A percentile compares a stretch with the other conserved stretches of the same genome.
phyloP scores from a whole-genome alignment of 2,797 vertebrate genomes.

The Sebastes cheni region DNA sequence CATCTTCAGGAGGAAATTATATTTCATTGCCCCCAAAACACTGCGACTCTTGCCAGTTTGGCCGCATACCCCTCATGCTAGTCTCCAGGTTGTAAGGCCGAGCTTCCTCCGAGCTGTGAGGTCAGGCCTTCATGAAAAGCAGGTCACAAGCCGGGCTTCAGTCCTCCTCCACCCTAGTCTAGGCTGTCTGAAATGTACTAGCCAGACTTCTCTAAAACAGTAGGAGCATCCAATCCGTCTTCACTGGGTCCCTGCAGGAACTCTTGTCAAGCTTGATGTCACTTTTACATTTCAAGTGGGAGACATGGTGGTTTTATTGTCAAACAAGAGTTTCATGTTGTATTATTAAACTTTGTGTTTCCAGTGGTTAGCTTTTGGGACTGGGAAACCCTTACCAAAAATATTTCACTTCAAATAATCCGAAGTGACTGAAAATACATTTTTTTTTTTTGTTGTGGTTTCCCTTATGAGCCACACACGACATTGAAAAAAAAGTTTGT shows the following conservation, averaged over 20 bases:
- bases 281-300: conserved; percentile 27
- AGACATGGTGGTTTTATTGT: conserved; percentile 49
- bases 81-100: conserved; percentile 41
- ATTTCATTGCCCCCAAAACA: conserved; percentile 84
- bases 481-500: conserved; percentile 64
- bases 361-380: conserved; percentile 26
- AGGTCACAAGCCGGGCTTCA: conserved; percentile 13
- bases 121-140: conserved; percentile 38
- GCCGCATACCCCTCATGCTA: conserved; percentile 38
- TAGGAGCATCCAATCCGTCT: conserved; percentile 41
- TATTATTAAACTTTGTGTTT: conserved; percentile 60
- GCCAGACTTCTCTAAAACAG: conserved; percentile 31
- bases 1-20: conserved; percentile 83
- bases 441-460: conserved; percentile 66
- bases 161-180: neutral
- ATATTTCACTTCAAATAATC: conserved; percentile 68
- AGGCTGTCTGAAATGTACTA: conserved; percentile 36
- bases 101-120: conserved; percentile 45
- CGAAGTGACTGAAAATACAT: conserved; percentile 49
- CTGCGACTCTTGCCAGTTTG: conserved; percentile 68
- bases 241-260: conserved; percentile 22
- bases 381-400: conserved; percentile 56
- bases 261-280: conserved; percentile 26
- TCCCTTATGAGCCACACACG: conserved; percentile 37
- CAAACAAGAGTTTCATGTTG: conserved; percentile 53